A percentile compares a stretch with the other conserved stretches of the same genome.
Conservation (phyloP, 2,797 vertebrate genomes). For the Trichosurus vulpecula region DNA sequence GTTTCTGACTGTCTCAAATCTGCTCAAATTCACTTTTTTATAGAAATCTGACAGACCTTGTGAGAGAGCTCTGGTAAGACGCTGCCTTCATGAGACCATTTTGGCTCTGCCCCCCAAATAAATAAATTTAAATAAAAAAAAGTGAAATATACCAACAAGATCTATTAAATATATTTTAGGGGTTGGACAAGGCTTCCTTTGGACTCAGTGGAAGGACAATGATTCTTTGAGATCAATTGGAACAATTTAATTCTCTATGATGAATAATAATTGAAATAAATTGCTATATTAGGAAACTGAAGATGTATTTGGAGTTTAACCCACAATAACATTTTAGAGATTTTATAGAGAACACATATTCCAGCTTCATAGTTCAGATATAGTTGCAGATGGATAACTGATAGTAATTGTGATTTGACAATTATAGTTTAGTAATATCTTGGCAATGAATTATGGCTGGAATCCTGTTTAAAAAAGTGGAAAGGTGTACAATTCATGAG, state of each 20-base stretch:
- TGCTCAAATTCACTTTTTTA: too few relatives aligned
- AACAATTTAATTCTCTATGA: neutral
- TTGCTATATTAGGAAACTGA: neutral
- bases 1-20: too few relatives aligned
- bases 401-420: neutral
- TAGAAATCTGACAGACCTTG: too few relatives aligned
- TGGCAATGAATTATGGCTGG: neutral
- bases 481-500: slow-evolving; percentile 39
- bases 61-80: too few relatives aligned
- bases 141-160: too few relatives aligned
- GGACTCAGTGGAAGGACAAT: neutral
- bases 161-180: neutral
- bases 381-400: neutral
- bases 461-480: slow-evolving; percentile 33
- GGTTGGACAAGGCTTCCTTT: neutral
- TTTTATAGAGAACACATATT: neutral
- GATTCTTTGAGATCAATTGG: neutral
- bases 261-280: neutral
- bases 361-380: neutral
- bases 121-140: too few relatives aligned
- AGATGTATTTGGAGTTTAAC: neutral
- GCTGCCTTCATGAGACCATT: too few relatives aligned
- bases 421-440: neutral
- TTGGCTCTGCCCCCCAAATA: too few relatives aligned
- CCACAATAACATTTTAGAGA: slow-evolving; percentile 6